Evolutionary conservation across 2,797 vertebrate species (phyloP), one percentile per base, ranked within the genome.

Genomic region (Phoebastria nigripes): DNA sequence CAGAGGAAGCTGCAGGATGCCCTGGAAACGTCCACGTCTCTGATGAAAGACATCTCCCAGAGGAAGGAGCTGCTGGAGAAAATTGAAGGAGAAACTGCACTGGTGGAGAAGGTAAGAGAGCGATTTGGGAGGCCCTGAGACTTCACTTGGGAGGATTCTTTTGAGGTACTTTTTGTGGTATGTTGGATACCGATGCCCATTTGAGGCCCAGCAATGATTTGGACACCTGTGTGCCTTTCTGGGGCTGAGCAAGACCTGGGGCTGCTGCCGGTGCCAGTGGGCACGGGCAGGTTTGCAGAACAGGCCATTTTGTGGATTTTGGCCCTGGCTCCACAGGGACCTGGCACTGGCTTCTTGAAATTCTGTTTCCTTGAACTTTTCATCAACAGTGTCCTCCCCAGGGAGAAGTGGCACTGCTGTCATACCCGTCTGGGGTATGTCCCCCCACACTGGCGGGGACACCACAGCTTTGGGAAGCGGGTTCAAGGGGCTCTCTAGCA

Each of bases 1-100:
- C 92, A 99, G 98, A 97, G 93, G 71, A 98, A 96, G 87, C 97
- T 99, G 49, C 95, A 98, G 13, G 96, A 63, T 3, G 81, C 97
- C 37, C 95, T 91, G 16, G 81, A 94, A 15, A 94, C 91, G 24
- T 96, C 97, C 3, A 21, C 11, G 13, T 80, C 20, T 42, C 96
- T 98, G 93, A 89, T 79, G 74, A 97, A 96, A 79, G 98, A 98
- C 71, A 97, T 98, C 25, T 70, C 92, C 26, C 90, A 95, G 87
- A 97, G 94, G 62, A 96, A 94, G 4, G 96, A 98, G 21, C 94
- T 98, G 56, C 96, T 98, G 47, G 85, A 97, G 71, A 98, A 98
- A 96, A 97, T 97, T 22, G 97, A 97, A 79, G 96, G 65, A 62
- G 98, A 98, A 94, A 94, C 93, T 13, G 28, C 91, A 31, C 79